Percentiles rank a stretch among this genome's conserved stretches.
Conservation (phyloP, 1,140 invertebrate genomes). For the Cotesia glomerata region DNA sequence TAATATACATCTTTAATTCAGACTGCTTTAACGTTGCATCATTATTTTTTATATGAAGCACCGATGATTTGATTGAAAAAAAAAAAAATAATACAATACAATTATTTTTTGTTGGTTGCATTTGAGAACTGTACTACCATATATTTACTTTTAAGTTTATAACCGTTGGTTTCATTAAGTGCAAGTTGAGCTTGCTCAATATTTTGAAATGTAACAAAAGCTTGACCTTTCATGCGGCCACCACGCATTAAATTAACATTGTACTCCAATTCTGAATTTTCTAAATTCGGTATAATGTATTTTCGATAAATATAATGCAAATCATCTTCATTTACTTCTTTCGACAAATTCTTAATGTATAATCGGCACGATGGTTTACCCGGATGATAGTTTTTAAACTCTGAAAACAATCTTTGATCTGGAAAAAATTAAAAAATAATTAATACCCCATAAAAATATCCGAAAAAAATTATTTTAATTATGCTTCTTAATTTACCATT, state of each 20-base stretch:
- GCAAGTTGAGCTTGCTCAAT: slow-evolving; percentile 76
- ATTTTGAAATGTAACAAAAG: slow-evolving; percentile 84
- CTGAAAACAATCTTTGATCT: slow-evolving; percentile 79
- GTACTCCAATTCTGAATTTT: slow-evolving; percentile 67
- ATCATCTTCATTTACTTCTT: slow-evolving; percentile 78
- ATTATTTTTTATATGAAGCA: slow-evolving; percentile 31
- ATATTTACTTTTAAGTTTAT: slow-evolving; percentile 84
- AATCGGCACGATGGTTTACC: slow-evolving; percentile 82
- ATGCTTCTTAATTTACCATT: slow-evolving; percentile 57
- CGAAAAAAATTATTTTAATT: slow-evolving; percentile 9
- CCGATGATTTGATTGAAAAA: background rate
- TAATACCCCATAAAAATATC: slow-evolving; percentile 26
- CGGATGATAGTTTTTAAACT: slow-evolving; percentile 87
- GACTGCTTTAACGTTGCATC: too few species aligned
- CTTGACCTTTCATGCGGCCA: slow-evolving; percentile 95
- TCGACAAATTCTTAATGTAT: slow-evolving; percentile 92
- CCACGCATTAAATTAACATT: slow-evolving; percentile 92
- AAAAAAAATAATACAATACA: background rate
- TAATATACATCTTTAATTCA: too few species aligned
- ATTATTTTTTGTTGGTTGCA: slow-evolving; percentile 39
- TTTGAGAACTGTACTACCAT: slow-evolving; percentile 91
- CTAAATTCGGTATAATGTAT: slow-evolving; percentile 66
- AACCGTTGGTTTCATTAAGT: slow-evolving; percentile 87
- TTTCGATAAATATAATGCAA: slow-evolving; percentile 80
- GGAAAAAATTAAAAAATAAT: slow-evolving; percentile 42